Percentiles rank a stretch among this genome's conserved stretches.
Conservation (phyloP, 2,888 invertebrate species). For the Melipona beecheii region DNA sequence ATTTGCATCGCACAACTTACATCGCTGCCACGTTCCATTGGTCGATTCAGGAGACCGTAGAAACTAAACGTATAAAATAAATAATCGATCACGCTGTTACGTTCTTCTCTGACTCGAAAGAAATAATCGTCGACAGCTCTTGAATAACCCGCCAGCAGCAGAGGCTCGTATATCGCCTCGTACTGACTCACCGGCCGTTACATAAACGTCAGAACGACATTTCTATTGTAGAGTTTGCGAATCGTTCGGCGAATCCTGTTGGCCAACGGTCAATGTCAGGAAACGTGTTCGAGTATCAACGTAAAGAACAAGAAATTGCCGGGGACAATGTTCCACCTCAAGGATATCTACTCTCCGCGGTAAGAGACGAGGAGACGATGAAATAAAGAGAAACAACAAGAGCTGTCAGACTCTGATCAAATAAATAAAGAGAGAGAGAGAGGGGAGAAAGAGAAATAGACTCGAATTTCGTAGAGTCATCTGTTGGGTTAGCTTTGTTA, state of each 20-base stretch:
- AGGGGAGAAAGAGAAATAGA: background rate
- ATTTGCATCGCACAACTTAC: too few relatives aligned
- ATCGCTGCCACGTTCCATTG: background rate
- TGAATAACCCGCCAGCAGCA: background rate
- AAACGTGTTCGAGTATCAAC: constrained; percentile 45
- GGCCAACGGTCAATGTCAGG: constrained; percentile 62
- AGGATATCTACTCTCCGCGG: constrained; percentile 77
- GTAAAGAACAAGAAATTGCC: constrained; percentile 56
- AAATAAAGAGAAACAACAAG: constrained; percentile 22
- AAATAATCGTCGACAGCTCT: background rate
- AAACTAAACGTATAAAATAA: background rate
- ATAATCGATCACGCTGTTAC: background rate
- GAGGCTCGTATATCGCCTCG: background rate
- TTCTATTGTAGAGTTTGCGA: constrained; percentile 1
- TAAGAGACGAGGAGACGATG: constrained; percentile 16
- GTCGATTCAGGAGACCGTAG: background rate
- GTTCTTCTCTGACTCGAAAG: background rate
- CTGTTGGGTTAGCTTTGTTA: background rate
- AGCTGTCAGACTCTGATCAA: constrained; percentile 4
- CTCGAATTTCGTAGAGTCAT: background rate
- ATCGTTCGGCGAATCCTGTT: constrained; percentile 30
- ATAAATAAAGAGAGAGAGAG: background rate
- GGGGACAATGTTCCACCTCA: constrained; percentile 81
- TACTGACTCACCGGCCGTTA: constrained; percentile 9
- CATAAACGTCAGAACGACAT: background rate